A percentile compares a stretch with the other conserved stretches of the same genome.
These are phyloP conservation scores for Galerucella nymphaeae DNA, from an alignment of 2,888 invertebrate species.

Conservation along the genomic window DNA sequence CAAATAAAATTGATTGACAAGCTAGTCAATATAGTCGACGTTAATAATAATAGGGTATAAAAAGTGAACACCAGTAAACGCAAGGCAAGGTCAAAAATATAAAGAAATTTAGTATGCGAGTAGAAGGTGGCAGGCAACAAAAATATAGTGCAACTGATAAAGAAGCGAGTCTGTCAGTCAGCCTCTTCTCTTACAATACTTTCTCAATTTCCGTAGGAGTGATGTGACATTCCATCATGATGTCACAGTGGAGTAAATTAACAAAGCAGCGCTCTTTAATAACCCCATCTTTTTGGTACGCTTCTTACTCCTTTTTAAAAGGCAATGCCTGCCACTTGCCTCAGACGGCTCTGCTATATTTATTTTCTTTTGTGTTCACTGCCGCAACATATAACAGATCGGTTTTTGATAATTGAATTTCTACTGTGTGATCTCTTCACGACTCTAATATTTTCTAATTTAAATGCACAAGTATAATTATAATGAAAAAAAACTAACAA, in stretches of 20 bases:
- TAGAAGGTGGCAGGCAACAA: slow-evolving; percentile 59
- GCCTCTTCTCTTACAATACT: slow-evolving; percentile 63
- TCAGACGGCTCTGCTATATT: slow-evolving; percentile 38
- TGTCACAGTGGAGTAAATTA: slow-evolving; percentile 65
- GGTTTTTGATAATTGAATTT: slow-evolving; percentile 44
- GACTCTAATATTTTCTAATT: background rate
- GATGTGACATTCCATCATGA: slow-evolving; percentile 65
- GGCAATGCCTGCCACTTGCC: slow-evolving; percentile 36
- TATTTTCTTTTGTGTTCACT: slow-evolving; percentile 41
- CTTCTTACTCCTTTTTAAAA: slow-evolving; percentile 45
- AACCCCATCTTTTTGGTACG: slow-evolving; percentile 58
- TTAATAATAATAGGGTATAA: slow-evolving; percentile 32
- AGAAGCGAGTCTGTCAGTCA: slow-evolving; percentile 64
- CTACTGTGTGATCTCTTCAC: slow-evolving; percentile 32
- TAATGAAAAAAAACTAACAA: too few species aligned
- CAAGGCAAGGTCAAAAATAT: slow-evolving; percentile 53
- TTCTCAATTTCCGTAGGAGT: slow-evolving; percentile 64
- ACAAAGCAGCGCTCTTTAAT: slow-evolving; percentile 64
- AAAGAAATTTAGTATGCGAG: slow-evolving; percentile 59
- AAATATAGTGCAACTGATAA: slow-evolving; percentile 64
- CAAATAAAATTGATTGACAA: slow-evolving; percentile 27
- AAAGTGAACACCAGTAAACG: slow-evolving; percentile 21
- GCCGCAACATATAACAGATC: slow-evolving; percentile 40
- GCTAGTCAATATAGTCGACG: slow-evolving; percentile 30
- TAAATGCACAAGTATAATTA: background rate